These are phyloP conservation scores for Tridacna crocea DNA, from an alignment of 2,888 invertebrate genomes.

Conservation along the genomic window DNA sequence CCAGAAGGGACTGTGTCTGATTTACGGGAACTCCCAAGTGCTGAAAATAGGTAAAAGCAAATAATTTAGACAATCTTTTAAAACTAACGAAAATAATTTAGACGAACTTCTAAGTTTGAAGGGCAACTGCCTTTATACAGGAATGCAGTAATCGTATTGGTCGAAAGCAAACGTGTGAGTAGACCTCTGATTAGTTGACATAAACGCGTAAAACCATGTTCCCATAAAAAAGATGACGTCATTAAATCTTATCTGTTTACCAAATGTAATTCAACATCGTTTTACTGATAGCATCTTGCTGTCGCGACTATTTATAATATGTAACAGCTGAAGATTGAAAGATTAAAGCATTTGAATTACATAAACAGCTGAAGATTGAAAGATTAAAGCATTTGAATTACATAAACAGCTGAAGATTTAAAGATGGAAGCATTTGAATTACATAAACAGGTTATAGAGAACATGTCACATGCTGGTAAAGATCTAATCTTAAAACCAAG, in stretches of 20 bases:
- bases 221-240: not conserved
- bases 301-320: not conserved
- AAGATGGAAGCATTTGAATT: slow-evolving; percentile 3
- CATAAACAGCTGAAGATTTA: slow-evolving; percentile 6
- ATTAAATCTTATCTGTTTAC: too few relatives aligned
- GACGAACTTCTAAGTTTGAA: not conserved
- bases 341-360: slow-evolving; percentile 1
- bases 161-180: slow-evolving; percentile 6
- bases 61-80: slow-evolving; percentile 3
- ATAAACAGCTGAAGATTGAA: slow-evolving; percentile 8
- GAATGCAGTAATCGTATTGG: slow-evolving; percentile 3
- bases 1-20: not conserved
- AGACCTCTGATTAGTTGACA: not conserved
- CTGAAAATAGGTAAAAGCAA: not conserved
- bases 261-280: not conserved
- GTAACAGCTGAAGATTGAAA: slow-evolving; percentile 6
- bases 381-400: slow-evolving; percentile 1
- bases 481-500: not conserved
- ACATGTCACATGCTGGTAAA: slow-evolving; percentile 3
- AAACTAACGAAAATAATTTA: not conserved
- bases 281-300: slow-evolving; percentile 4
- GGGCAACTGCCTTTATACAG: slow-evolving; percentile 1
- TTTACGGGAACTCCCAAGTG: not conserved
- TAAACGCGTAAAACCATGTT: slow-evolving; percentile 9
- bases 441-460: slow-evolving; percentile 1